Base-by-base conservation (phyloP, 1,140 invertebrate genomes). In the Charaxes varanes region DNA sequence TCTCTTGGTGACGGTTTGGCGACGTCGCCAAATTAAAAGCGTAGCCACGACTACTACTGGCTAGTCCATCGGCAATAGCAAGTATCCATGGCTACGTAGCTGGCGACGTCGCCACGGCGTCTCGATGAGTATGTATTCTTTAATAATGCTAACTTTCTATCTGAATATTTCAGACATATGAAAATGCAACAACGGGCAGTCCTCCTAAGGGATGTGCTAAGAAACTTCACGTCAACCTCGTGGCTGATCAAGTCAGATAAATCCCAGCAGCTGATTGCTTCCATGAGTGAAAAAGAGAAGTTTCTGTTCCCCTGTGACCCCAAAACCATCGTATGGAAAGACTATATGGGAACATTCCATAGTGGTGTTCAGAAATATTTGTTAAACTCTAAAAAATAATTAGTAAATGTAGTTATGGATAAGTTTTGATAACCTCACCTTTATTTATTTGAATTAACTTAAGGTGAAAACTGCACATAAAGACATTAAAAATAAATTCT, bases 271-370 rank as follows among this genome's bases (percentile, higher is more conserved):
- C 17, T 53, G 1, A 34, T 35, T 2, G 17, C 10, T 2, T 31
- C 41, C 3, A 13, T 53, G 34, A 28, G 38, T 11, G 24, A 48
- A 6, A 12, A 45, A 3, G 53, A 57, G 18, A 37, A 28, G 15
- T n/a, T 41, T 28, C 24, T 8, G 5, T 57, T 53, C 41, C 37
- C 36, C 6, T 49, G 41, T 2, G 44, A 57, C 7, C 33, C 44
- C 3, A 42, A 15, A 13, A 40, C 34, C 6, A 46, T 53, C 7
- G n/a, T 28, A 4, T 57, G 53, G 49, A 31, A 31, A 10, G 24
- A 52, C 11, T 56, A 56, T 13, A 48, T 56, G 32, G 19, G 10
- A 4, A 16, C 21, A 18, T 40, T 46, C 7, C 34, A 27, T 13
- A 19, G n/a, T 6, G 43, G 43, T 4, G 35, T 46, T 0, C 43